These are phyloP conservation scores for Hydropsyche betteni DNA, from an alignment of 2,888 invertebrate species.

Conservation along the genomic window DNA sequence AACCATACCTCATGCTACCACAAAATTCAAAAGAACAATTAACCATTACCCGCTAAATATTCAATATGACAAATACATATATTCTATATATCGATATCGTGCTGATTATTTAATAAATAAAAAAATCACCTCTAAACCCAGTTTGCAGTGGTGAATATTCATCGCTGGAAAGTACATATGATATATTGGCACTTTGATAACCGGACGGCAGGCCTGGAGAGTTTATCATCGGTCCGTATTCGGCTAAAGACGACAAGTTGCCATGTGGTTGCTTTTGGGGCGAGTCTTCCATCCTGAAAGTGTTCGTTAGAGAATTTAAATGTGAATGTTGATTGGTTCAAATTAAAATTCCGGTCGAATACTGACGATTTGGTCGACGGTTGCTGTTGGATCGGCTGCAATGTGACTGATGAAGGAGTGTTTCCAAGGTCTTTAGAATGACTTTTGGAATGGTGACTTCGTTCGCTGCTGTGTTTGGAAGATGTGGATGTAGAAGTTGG, in stretches of 20 bases:
- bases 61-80: no score
- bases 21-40: no score
- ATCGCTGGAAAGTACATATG: slow-evolving; percentile 61
- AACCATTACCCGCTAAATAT: no score
- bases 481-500: slow-evolving; percentile 49
- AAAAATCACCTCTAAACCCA: slow-evolving; percentile 60
- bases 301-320: no score
- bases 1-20: no score
- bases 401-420: slow-evolving; percentile 55
- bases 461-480: slow-evolving; percentile 51
- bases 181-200: slow-evolving; percentile 57
- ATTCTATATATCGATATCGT: no score
- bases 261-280: slow-evolving; percentile 63
- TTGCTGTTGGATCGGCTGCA: slow-evolving; percentile 29
- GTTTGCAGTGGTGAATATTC: slow-evolving; percentile 62
- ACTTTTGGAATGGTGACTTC: slow-evolving; percentile 63
- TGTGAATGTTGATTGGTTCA: neutral
- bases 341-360: neutral
- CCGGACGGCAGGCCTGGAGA: slow-evolving; percentile 55
- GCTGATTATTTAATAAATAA: no score
- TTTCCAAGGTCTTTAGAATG: slow-evolving; percentile 63
- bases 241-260: slow-evolving; percentile 58
- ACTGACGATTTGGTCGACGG: slow-evolving; percentile 47
- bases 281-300: slow-evolving; percentile 63
- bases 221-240: slow-evolving; percentile 60